A percentile compares a stretch with the other conserved stretches of the same genome.
These are phyloP conservation scores for Clusia tigrina DNA, from an alignment of 2,888 invertebrate species.

Conservation along the genomic window DNA sequence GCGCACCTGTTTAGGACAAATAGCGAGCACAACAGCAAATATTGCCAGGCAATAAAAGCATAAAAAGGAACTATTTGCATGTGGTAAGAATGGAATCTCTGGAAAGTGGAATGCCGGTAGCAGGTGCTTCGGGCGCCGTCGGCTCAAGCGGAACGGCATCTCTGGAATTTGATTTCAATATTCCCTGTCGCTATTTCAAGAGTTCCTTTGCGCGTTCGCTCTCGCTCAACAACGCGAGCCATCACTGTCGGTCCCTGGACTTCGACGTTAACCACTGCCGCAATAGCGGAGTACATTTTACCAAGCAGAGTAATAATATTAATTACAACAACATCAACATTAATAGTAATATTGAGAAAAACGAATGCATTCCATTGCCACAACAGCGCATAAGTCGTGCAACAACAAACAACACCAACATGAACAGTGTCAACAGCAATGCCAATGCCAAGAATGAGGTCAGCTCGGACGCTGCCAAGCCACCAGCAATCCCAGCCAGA, in stretches of 20 bases:
- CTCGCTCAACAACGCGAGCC: conserved; percentile 57
- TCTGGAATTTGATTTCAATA: conserved; percentile 62
- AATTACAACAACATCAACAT: conserved; percentile 38
- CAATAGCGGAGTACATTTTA: conserved; percentile 27
- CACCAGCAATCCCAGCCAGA: conserved; percentile 55
- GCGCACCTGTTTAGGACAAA: too few relatives aligned
- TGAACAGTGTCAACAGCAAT: conserved; percentile 19
- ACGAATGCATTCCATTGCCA: conserved; percentile 29
- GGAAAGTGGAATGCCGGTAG: neutral
- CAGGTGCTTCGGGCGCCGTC: conserved; percentile 1
- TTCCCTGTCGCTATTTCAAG: conserved; percentile 66
- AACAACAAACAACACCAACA: conserved; percentile 26
- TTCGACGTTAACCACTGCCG: conserved; percentile 51
- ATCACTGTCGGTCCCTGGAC: conserved; percentile 63
- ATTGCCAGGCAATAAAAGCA: too few relatives aligned
- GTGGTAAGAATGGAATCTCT: conserved; percentile 13
- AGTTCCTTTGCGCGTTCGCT: conserved; percentile 68
- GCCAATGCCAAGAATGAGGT: conserved; percentile 33
- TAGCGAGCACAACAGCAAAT: too few relatives aligned
- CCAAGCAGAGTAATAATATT: conserved; percentile 22
- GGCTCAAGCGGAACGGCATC: conserved; percentile 32
- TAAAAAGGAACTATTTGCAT: too few relatives aligned
- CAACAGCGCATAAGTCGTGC: conserved; percentile 9
- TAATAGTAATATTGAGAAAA: conserved; percentile 35
- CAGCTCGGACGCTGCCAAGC: conserved; percentile 32